Percentiles rank a stretch among this genome's conserved stretches.
Evolutionary conservation across 2,888 invertebrate species (phyloP).

Genomic region (Campoletis raptor): DNA sequence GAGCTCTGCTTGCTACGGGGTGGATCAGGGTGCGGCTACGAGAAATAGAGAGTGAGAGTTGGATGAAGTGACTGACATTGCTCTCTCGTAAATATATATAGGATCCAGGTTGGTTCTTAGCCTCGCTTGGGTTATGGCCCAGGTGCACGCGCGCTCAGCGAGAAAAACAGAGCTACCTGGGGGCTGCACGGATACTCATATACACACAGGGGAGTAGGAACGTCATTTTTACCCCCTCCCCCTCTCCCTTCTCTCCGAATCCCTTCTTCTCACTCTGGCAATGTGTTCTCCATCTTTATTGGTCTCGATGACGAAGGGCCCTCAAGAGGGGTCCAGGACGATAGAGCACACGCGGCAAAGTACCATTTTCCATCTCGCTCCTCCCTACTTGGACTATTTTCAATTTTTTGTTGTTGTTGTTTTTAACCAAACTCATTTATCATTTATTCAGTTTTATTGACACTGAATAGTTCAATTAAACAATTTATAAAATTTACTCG

Average conservation of each 20-base stretch:
- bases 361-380: slow-evolving; percentile 32
- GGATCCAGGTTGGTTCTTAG: slow-evolving; percentile 66
- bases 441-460: neutral
- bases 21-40: slow-evolving; percentile 74
- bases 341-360: slow-evolving; percentile 42
- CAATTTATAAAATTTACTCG: neutral
- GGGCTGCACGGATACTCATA: slow-evolving; percentile 4
- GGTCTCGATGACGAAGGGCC: slow-evolving; percentile 60
- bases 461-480: neutral
- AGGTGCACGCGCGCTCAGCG: slow-evolving; percentile 77
- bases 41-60: slow-evolving; percentile 25
- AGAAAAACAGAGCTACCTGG: slow-evolving; percentile 72
- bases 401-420: neutral
- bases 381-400: neutral
- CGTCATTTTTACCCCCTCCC: slow-evolving; percentile 55
- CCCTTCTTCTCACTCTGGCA: slow-evolving; percentile 37
- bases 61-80: slow-evolving; percentile 47
- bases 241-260: slow-evolving; percentile 31
- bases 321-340: slow-evolving; percentile 63
- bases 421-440: neutral
- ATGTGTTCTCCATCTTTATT: slow-evolving; percentile 33
- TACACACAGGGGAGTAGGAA: slow-evolving; percentile 63
- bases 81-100: slow-evolving; percentile 28
- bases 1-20: slow-evolving; percentile 67
- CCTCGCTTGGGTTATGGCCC: slow-evolving; percentile 73